These are phyloP conservation scores for Cephus cinctus DNA, from an alignment of 1,140 invertebrate species.

Conservation along the genomic window DNA sequence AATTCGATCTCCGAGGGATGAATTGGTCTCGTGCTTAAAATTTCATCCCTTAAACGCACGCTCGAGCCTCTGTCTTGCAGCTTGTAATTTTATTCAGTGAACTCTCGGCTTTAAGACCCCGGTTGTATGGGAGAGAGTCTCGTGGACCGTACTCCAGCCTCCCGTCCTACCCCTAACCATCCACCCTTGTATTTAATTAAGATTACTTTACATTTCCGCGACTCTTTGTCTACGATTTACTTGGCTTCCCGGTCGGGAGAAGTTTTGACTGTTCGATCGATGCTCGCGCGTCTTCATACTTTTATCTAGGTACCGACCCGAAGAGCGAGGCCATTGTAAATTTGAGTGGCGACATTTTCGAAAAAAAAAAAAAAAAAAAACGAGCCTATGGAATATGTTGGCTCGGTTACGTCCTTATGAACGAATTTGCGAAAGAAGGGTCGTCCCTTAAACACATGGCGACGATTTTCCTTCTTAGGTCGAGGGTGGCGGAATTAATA, in stretches of 20 bases:
- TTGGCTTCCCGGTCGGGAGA: background rate
- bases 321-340: too few species aligned
- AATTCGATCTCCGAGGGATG: too few species aligned
- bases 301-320: too few species aligned
- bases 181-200: slow-evolving; percentile 52
- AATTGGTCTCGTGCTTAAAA: too few species aligned
- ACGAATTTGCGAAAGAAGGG: slow-evolving; percentile 13
- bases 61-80: slow-evolving; percentile 36
- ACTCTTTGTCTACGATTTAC: slow-evolving; percentile 32
- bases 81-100: slow-evolving; percentile 27
- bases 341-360: too few species aligned
- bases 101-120: slow-evolving; percentile 29
- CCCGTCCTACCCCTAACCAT: slow-evolving; percentile 20
- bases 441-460: slow-evolving; percentile 33
- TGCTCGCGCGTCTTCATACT: too few species aligned
- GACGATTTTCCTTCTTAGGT: slow-evolving; percentile 17
- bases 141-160: too few species aligned
- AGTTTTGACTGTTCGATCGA: too few species aligned
- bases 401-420: slow-evolving; percentile 2
- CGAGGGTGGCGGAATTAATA: slow-evolving; percentile 48
- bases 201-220: slow-evolving; percentile 41
- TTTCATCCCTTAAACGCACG: too few species aligned
- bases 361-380: too few species aligned
- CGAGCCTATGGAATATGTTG: slow-evolving; percentile 2
- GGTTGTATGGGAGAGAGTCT: too few species aligned